Evolutionary conservation across 1,140 invertebrate genomes (phyloP), one percentile per base, ranked within the genome.

Genomic region (Bombus waltoni): DNA sequence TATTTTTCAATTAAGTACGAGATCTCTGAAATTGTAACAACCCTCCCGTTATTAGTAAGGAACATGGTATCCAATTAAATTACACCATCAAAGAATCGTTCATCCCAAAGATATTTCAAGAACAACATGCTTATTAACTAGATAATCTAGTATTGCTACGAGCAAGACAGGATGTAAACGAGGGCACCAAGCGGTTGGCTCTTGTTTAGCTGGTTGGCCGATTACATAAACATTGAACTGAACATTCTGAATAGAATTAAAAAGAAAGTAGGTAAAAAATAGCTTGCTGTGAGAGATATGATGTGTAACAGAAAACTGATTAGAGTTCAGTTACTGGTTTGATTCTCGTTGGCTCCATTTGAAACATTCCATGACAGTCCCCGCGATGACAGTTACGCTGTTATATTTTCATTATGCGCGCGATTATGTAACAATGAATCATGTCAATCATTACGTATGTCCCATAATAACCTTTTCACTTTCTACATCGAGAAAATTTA

Each of bases 61-160:
- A 40, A 70, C 35, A 57, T 28, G 42, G 40, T 53, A 57, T 81
- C 78, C 79, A 78, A 81, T 32, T 28, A 76, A 47, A 86, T 80
- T 68, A 79, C 62, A 68, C 75, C 66, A 32, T 85, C 47, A 88
- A 90, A 90, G 89, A 90, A 90, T 90, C 89, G 89, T 90, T 90
- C 88, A 87, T 90, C 89, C 79, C 57, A 66, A 42, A 74, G 59
- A 85, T 73, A 89, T 62, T 68, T 90, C 70, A 85, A 62, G 59
- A 89, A 90, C 86, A 80, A 78, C 89, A 90, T 90, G 89, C 89
- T 89, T 68, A 85, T 76, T 80, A 40, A 87, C 79, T 85, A 82
- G 79, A 70, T 89, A 78, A 85, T 90, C 75, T 87, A 90, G 65
- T 73, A 82, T 47, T 38, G 65, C 89, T 90, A 90, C 89, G 86